These are phyloP conservation scores for Lasiurus cinereus DNA, from an alignment of 2,113 vertebrate species.

Conservation along the genomic window DNA sequence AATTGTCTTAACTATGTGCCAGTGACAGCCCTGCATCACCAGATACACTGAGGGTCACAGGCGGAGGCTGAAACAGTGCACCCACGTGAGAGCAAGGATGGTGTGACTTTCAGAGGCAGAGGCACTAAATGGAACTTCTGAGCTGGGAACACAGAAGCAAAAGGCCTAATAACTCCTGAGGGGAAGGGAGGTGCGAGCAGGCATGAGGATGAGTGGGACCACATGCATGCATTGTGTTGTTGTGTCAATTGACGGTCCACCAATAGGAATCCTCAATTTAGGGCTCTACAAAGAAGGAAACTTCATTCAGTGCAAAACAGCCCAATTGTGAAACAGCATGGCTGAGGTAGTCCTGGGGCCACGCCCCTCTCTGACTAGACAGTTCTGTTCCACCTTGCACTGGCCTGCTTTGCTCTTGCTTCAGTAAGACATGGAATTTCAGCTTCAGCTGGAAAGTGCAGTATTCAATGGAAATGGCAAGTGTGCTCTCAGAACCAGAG, in stretches of 20 bases:
- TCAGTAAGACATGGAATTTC: background rate
- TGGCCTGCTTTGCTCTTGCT: background rate
- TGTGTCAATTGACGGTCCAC: background rate
- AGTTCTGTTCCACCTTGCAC: background rate
- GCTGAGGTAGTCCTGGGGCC: background rate
- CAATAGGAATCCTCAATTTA: background rate
- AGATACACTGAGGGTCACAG: background rate
- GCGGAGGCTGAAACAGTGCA: background rate
- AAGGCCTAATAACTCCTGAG: background rate
- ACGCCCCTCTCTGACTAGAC: background rate
- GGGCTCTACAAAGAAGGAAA: background rate
- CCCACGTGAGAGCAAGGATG: background rate
- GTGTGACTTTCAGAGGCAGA: fast-evolving
- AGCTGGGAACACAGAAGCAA: background rate
- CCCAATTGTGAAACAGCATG: background rate
- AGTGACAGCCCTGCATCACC: fast-evolving
- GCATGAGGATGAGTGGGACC: background rate
- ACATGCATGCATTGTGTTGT: background rate
- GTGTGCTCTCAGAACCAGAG: background rate
- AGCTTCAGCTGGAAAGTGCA: background rate
- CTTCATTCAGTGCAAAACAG: background rate
- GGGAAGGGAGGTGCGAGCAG: fast-evolving
- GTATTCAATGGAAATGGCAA: background rate
- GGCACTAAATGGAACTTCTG: background rate
- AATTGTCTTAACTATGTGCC: background rate